phyloP scores from a whole-genome alignment of 2,888 invertebrate genomes.

The Drosophila stalkeri region DNA sequence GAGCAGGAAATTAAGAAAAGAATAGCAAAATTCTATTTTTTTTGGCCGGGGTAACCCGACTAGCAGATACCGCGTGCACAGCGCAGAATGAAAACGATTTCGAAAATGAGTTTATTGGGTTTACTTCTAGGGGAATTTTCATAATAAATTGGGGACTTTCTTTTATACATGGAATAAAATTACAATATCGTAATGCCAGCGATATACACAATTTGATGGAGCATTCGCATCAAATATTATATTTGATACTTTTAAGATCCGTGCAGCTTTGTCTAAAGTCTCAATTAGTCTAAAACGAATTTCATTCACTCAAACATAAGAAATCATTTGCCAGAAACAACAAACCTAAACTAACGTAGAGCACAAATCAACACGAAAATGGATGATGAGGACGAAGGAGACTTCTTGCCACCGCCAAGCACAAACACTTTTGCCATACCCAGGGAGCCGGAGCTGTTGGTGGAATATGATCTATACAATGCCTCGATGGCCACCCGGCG shows the following conservation, averaged over 20 bases:
- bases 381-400: slow-evolving; percentile 47
- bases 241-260: not conserved
- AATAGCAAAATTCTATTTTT: not conserved
- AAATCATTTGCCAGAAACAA: not conserved
- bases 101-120: not conserved
- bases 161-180: not conserved
- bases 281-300: not conserved
- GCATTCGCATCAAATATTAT: not conserved
- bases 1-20: not conserved
- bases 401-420: slow-evolving; percentile 48
- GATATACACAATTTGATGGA: not conserved
- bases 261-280: not conserved
- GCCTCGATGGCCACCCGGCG: slow-evolving; percentile 49
- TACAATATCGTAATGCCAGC: not conserved
- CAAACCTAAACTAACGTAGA: not conserved
- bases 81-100: not conserved
- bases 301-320: not conserved
- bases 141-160: no score
- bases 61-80: not conserved
- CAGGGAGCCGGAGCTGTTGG: slow-evolving; percentile 57
- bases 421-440: slow-evolving; percentile 69
- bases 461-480: slow-evolving; percentile 65
- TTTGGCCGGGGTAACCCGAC: not conserved
- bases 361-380: slow-evolving; percentile 17
- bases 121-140: no score